These are phyloP conservation scores for Leucoraja erinaceus DNA, from an alignment of 2,113 vertebrate genomes.

Conservation along the genomic window DNA sequence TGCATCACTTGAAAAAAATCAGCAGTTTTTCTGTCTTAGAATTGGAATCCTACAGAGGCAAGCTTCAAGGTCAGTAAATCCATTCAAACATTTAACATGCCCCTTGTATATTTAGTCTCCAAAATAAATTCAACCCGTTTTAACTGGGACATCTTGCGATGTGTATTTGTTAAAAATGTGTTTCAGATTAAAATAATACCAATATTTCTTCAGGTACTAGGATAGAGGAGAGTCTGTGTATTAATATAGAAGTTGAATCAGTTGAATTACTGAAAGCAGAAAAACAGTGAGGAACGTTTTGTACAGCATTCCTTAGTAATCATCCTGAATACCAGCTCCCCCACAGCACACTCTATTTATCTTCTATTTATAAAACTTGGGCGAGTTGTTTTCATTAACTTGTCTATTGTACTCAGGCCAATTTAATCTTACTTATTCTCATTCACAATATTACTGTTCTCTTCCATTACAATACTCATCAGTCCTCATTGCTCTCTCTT, in stretches of 20 bases:
- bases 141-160: background rate
- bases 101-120: background rate
- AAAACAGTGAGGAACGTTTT: background rate
- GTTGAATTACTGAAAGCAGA: background rate
- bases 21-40: background rate
- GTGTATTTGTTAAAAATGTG: background rate
- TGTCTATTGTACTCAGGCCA: background rate
- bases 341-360: background rate
- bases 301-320: background rate
- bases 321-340: background rate
- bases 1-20: background rate
- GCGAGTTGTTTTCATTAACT: background rate
- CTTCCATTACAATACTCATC: background rate
- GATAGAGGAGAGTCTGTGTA: background rate
- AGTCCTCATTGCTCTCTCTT: background rate
- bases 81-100: background rate
- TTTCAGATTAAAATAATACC: background rate
- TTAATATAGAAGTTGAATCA: background rate
- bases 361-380: background rate
- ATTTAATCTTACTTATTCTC: background rate
- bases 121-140: background rate
- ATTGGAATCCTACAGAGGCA: background rate
- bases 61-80: background rate
- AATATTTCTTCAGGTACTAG: background rate
- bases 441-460: background rate